Evolutionary conservation across 2,797 vertebrate genomes (phyloP), one percentile per base, ranked within the genome.

Genomic region (Scarus forsteni): DNA sequence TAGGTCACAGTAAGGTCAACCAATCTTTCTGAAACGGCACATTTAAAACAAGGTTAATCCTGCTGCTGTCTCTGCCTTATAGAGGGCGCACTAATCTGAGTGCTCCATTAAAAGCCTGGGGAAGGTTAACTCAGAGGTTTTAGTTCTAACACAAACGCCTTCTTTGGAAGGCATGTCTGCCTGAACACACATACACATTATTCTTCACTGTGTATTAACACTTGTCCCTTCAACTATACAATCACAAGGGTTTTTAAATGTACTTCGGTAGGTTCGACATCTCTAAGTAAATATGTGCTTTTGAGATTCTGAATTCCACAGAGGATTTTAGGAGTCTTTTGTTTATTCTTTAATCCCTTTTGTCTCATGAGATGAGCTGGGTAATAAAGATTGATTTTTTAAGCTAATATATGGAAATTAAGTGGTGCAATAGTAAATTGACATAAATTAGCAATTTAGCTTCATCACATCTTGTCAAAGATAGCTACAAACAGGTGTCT

Each of bases 1-100:
- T 78, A 81, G 70, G 90, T 90, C 82, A 52, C 49, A 34, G n/a
- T 60, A 59, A 87, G 88, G 91, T 90, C 88, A 92, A 90, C 65
- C 83, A 86, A 90, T 93, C 88, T 90, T 89, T 89, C 80, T 81
- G 79, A 79, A 83, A 82, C 75, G 59, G 82, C 73, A 86, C 85
- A 78, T 88, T 89, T 90, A 92, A 89, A 94, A 92, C 85, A 90
- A 86, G 84, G 87, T 89, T 93, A 94, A 94, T 94, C 93, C 89
- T 76, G 74, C 62, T 70, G 73, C 80, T 73, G 81, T 84, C 84
- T 86, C 61, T 62, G 79, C 79, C 55, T 87, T 80, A 84, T 63
- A 81, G 84, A 86, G 83, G 77, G 57, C 64, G 36, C 78, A 70
- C 81, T 92, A 92, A 94, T 93, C 89, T 90, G 81, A 89, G 83